Conservation (phyloP, 2,113 vertebrate species). For the Agelaius tricolor region DNA sequence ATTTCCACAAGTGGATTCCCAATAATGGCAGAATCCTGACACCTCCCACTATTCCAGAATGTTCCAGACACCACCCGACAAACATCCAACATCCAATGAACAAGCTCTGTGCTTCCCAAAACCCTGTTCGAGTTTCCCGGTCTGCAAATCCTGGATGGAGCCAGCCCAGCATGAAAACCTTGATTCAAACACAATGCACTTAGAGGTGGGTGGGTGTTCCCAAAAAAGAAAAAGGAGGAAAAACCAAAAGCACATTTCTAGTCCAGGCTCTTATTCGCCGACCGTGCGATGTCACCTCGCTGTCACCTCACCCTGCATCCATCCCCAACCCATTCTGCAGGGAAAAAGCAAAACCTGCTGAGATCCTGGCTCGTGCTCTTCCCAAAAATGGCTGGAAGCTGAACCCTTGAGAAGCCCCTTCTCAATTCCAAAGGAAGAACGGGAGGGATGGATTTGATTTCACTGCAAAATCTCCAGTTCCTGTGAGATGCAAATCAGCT, state of each 20-base stretch:
- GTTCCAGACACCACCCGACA: background rate
- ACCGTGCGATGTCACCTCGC: too few species aligned
- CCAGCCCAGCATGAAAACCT: too few species aligned
- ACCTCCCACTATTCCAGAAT: background rate
- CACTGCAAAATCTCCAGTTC: background rate
- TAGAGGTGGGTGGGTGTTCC: background rate
- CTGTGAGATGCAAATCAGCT: background rate
- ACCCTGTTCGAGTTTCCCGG: background rate
- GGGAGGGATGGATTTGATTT: background rate
- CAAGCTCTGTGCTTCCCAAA: background rate
- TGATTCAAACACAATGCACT: background rate
- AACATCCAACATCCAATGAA: too few species aligned
- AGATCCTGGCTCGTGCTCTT: background rate
- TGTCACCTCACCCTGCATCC: background rate
- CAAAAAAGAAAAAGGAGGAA: background rate
- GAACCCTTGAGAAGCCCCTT: background rate
- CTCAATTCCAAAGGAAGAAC: too few species aligned
- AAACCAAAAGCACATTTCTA: background rate
- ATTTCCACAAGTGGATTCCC: background rate
- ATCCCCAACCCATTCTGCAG: rapidly evolving
- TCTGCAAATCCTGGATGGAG: too few species aligned
- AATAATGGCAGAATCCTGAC: rapidly evolving
- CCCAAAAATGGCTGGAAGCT: too few species aligned
- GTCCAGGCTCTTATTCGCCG: background rate
- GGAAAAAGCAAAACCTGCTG: background rate